Conservation (phyloP, 2,888 invertebrate genomes). For the Drosophila anceps region DNA sequence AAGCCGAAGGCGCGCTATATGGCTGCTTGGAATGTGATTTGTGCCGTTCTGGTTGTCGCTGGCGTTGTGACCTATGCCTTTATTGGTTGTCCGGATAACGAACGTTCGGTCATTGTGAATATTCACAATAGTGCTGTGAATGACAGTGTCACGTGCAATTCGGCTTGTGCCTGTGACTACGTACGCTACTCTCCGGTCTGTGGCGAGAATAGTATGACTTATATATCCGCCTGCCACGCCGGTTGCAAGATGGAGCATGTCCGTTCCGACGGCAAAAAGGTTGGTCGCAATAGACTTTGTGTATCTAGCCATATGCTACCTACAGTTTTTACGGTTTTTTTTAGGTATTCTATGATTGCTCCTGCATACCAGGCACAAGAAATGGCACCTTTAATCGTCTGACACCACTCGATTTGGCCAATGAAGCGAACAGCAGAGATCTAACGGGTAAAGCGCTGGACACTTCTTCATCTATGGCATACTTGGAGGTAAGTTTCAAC, state of each 20-base stretch:
- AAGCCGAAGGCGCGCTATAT: slow-evolving; percentile 89
- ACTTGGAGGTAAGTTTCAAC: slow-evolving; percentile 48
- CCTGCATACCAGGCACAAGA: slow-evolving; percentile 76
- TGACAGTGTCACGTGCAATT: slow-evolving; percentile 87
- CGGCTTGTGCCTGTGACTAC: slow-evolving; percentile 89
- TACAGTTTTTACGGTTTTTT: no score
- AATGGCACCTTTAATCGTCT: slow-evolving; percentile 73
- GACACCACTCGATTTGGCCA: slow-evolving; percentile 61
- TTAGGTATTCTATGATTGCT: slow-evolving; percentile 82
- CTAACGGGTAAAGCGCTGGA: slow-evolving; percentile 6
- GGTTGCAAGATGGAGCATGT: slow-evolving; percentile 87
- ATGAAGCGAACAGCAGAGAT: slow-evolving; percentile 43
- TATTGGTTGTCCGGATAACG: slow-evolving; percentile 89
- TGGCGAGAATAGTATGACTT: slow-evolving; percentile 88
- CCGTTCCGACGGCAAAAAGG: slow-evolving; percentile 85
- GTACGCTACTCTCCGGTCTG: slow-evolving; percentile 91
- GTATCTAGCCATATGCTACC: background rate
- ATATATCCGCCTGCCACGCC: slow-evolving; percentile 93
- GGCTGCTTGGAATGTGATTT: slow-evolving; percentile 90
- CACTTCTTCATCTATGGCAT: background rate
- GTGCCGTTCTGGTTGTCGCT: slow-evolving; percentile 88
- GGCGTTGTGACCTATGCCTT: slow-evolving; percentile 89
- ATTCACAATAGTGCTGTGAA: slow-evolving; percentile 77
- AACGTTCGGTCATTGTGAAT: slow-evolving; percentile 85
- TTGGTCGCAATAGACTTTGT: slow-evolving; percentile 48